A percentile compares a stretch with the other conserved stretches of the same genome.
Conservation (phyloP, 2,113 vertebrate species). For the Erinaceus europaeus region DNA sequence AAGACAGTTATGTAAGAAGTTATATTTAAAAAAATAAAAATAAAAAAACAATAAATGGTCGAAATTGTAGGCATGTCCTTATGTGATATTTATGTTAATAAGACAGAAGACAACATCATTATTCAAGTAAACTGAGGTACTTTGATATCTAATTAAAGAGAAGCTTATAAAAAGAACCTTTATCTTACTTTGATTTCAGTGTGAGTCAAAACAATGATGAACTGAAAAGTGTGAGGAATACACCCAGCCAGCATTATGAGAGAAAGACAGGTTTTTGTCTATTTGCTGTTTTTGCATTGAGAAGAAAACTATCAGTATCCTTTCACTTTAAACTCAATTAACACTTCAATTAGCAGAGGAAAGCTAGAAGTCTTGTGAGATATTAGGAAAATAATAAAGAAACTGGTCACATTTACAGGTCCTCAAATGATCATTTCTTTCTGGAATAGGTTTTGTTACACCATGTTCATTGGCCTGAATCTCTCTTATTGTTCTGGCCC, state of each 20-base stretch:
- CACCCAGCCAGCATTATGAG: not conserved
- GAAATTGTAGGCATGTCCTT: not conserved
- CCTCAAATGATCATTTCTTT: slow-evolving; percentile 5
- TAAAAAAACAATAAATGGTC: not conserved
- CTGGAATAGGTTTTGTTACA: slow-evolving; percentile 32
- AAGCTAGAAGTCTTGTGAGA: not conserved
- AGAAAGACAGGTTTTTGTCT: not conserved
- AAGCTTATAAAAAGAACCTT: not conserved
- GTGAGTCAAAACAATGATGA: not conserved
- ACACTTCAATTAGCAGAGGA: not conserved
- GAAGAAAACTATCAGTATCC: not conserved
- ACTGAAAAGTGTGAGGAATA: not conserved
- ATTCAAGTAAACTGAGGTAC: not conserved
- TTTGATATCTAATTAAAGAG: not conserved
- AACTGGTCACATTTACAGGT: slow-evolving; percentile 7
- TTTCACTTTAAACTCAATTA: slow-evolving; percentile 41
- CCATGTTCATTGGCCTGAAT: slow-evolving; percentile 35
- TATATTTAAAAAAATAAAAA: not conserved
- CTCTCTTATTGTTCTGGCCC: slow-evolving; percentile 45
- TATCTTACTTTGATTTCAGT: not conserved
- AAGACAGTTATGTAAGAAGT: not conserved
- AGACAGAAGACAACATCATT: not conserved
- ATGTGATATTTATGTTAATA: not conserved
- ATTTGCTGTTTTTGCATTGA: not conserved
- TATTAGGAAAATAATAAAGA: not conserved